Base-by-base conservation (phyloP, 2,797 vertebrate species). In the Falco rusticolus region DNA sequence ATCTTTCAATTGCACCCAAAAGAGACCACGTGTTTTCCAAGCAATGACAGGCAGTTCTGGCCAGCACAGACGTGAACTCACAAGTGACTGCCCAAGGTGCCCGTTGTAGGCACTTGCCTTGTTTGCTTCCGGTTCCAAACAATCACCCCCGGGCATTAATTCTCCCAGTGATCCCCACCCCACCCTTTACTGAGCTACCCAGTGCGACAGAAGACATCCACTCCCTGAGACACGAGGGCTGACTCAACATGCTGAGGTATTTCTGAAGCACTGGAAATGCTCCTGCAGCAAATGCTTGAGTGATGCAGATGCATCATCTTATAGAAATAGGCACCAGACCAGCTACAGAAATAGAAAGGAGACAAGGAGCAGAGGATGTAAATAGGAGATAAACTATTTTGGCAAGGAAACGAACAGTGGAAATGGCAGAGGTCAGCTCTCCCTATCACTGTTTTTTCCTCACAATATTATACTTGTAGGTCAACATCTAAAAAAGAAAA, bases 261-360 rank as follows among this genome's bases (percentile, higher is more conserved):
- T 61, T 10, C 54, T 31, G n/a, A 81, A 76, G 85, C 80, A 3
- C 84, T 48, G 86, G 69, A 94, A 94, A 88, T 5, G 70, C 66
- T 96, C 88, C 89, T 48, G 63, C 90, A 96, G 92, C 87, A 79
- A 87, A 88, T 8, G 45, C 41, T 16, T 2, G 47, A 84, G 74
- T 0, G 34, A 48, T 74, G 60, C 60, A 64, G 76, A 69, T 31
- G 43, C 93, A 84, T 87, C 77, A 28, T 24, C 39, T 31, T 48
- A 39, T 6, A 45, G 56, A 53, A 74, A 37, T 1, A 68, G 89
- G 64, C 21, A 1, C 86, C 93, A 89, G 84, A 37, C 13, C 74
- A 87, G 92, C 6, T 31, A 17, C 87, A 34, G 56, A 92, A 90
- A 95, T 77, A 93, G 86, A 93, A 89, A 48, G 47, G 66, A 66